Evolutionary conservation across 92 coral and sea anemone genomes (phyloP).

Genomic region (Pocillopora grandis): DNA sequence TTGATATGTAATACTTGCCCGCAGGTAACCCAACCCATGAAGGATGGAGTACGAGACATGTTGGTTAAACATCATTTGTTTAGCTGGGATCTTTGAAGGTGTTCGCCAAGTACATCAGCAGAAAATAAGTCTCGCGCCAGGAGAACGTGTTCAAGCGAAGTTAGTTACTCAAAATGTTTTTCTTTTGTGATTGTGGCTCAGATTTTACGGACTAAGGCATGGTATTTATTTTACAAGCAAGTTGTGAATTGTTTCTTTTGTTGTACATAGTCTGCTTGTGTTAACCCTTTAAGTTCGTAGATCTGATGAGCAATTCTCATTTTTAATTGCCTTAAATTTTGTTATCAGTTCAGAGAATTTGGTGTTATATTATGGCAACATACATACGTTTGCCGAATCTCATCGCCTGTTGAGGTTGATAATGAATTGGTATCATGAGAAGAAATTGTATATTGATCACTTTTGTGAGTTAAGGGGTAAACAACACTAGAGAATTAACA

Average conservation of each 20-base stretch:
- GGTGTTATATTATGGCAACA: too few relatives aligned
- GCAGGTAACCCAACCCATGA: conserved; percentile 98
- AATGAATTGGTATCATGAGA: too few relatives aligned
- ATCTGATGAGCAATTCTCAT: too few relatives aligned
- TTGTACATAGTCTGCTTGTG: too few relatives aligned
- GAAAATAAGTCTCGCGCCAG: not conserved
- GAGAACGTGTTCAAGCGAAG: not conserved
- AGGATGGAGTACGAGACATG: conserved; percentile 99
- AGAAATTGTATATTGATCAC: too few relatives aligned
- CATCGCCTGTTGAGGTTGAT: too few relatives aligned
- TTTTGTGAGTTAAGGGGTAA: not conserved
- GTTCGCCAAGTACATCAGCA: not conserved
- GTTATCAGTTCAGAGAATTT: too few relatives aligned
- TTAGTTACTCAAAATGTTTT: not conserved
- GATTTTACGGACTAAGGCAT: not conserved
- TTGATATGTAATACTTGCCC: not conserved
- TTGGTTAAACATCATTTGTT: conserved; percentile 94
- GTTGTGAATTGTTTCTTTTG: too few relatives aligned
- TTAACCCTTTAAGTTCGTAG: too few relatives aligned
- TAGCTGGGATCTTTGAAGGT: conserved; percentile 92
- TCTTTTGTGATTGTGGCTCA: not conserved
- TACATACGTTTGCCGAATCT: too few relatives aligned
- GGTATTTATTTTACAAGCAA: not conserved
- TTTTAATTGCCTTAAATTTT: too few relatives aligned
- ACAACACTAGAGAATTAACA: not conserved